Evolutionary conservation across 1,140 invertebrate genomes (phyloP).

Genomic region (Druon quercuslanigerum): DNA sequence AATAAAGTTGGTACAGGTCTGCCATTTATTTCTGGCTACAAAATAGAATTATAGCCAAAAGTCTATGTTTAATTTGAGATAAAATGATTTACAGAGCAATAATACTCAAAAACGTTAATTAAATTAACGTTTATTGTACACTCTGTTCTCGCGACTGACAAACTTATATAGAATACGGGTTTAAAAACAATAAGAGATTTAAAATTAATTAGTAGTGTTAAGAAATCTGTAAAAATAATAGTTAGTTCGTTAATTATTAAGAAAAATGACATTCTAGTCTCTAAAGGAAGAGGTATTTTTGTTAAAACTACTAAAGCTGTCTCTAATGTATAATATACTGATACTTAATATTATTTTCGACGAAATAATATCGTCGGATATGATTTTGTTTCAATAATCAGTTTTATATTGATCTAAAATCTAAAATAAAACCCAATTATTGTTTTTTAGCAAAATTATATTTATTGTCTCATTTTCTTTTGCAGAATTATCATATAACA

Average conservation of each 20-base stretch:
- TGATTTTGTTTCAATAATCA: not conserved
- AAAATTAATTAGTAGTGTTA: too few species aligned
- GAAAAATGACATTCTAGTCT: not conserved
- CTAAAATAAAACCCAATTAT: not conserved
- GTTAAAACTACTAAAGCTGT: too few species aligned
- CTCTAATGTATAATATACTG: not conserved
- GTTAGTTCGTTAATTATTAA: too few species aligned
- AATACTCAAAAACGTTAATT: not conserved
- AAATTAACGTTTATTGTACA: too few species aligned
- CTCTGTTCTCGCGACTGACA: too few species aligned
- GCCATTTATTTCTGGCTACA: conserved; percentile 92
- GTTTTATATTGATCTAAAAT: not conserved
- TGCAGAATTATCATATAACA: conserved; percentile 69
- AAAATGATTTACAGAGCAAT: too few species aligned
- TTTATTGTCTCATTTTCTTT: conserved; percentile 74
- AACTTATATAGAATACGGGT: too few species aligned
- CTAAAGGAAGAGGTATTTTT: too few species aligned
- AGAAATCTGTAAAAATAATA: too few species aligned
- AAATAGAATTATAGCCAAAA: conserved; percentile 53
- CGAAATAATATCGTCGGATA: not conserved
- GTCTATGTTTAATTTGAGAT: too few species aligned
- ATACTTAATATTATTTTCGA: not conserved
- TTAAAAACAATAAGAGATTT: too few species aligned
- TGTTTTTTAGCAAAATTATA: conserved; percentile 72
- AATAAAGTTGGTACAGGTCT: conserved; percentile 90